phyloP scores from a whole-genome alignment of 2,888 invertebrate species.

The Cremastobaeus sp. region DNA sequence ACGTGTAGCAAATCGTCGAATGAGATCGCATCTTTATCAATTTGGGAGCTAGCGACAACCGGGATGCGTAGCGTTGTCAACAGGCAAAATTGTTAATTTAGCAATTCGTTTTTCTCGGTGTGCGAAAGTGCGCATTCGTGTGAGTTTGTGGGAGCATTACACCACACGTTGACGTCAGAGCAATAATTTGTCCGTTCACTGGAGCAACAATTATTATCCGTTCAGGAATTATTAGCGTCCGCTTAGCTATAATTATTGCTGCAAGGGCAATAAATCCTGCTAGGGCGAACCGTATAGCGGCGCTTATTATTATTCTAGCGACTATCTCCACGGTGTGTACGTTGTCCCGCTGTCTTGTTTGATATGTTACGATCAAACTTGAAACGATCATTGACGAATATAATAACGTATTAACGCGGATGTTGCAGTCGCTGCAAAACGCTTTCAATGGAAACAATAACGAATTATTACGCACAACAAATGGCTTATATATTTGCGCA shows the following conservation, averaged over 20 bases:
- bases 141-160: constrained; percentile 53
- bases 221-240: constrained; percentile 62
- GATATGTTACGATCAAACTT: constrained; percentile 59
- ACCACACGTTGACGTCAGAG: constrained; percentile 57
- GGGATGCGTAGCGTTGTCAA: constrained; percentile 20
- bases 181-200: constrained; percentile 61
- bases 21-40: constrained; percentile 19
- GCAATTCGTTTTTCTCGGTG: constrained; percentile 34
- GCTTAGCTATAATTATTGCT: constrained; percentile 63
- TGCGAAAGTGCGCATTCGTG: constrained; percentile 27
- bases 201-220: constrained; percentile 61
- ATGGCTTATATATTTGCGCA: constrained; percentile 27
- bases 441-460: constrained; percentile 34
- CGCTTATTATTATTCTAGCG: constrained; percentile 60
- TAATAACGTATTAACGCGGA: constrained; percentile 54
- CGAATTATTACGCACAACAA: constrained; percentile 38
- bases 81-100: constrained; percentile 43
- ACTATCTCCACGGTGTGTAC: constrained; percentile 56
- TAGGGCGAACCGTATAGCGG: constrained; percentile 57
- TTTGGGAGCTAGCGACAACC: neutral
- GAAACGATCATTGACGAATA: constrained; percentile 56
- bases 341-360: constrained; percentile 57
- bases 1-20: neutral
- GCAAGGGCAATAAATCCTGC: constrained; percentile 61
- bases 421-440: constrained; percentile 33